Base-by-base conservation (phyloP, 2,113 vertebrate genomes). In the Halcyon malimbica region DNA sequence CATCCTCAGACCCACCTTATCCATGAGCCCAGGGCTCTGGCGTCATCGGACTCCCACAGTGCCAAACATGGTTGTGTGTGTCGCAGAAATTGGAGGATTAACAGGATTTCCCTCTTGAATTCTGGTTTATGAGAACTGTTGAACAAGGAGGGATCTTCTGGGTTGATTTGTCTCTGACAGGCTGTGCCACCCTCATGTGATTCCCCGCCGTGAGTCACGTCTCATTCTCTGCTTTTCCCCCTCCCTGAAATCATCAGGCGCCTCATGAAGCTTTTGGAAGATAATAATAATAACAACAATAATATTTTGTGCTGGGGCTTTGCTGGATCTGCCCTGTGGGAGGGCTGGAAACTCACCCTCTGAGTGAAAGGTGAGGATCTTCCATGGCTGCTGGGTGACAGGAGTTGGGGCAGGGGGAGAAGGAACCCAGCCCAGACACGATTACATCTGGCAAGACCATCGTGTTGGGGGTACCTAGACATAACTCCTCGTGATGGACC, bases 61-160 rank as follows among this genome's bases (percentile, higher is more conserved):
- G 48, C 71, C 0, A 0, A 13, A 2, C 9, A 1, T 10, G 46
- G 7, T 6, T 48, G 41, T 13, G 5, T 1, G 29, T 12, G 28
- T 3, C 17, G 63, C 48, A 87, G 87, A 53, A 90, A 24, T 6
- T 3, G 48, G 56, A 87, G 60, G 42, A 8, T 81, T 31, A 26
- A 14, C 63, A 93, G 94, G 88, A 57, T 90, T 85, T 57, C 85
- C 75, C 79, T 12, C 24, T 15, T 64, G 23, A 35, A 29, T 84
- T 56, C 44, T 56, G 71, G 14, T 33, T 74, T 12, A 0, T 17
- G 46, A 14, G 67, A 54, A 59, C 37, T 37, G 31, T 37, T 79
- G 82, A 60, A 51, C 51, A 6, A 10, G 70, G 68, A 82, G 69
- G 12, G 19, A 56, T 62, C 59, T 75, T 79, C 44, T 13, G 65